Conservation (phyloP, 2,888 invertebrate genomes). For the Acheta domesticus region DNA sequence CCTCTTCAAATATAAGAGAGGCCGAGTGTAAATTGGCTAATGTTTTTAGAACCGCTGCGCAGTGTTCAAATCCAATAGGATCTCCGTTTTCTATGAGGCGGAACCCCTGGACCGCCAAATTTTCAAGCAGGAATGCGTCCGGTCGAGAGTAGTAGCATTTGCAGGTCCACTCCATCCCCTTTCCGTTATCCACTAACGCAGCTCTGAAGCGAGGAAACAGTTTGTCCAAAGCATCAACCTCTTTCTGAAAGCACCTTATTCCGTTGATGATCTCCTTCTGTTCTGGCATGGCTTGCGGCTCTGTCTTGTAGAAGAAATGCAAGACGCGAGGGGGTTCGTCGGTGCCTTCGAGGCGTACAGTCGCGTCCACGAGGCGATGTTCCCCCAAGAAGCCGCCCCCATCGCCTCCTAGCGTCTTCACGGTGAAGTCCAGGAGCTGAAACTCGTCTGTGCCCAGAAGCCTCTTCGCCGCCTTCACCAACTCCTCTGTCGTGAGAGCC, state of each 20-base stretch:
- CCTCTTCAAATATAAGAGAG: neutral
- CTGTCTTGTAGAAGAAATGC: neutral
- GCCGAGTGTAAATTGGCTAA: slow-evolving; percentile 12
- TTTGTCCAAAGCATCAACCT: neutral
- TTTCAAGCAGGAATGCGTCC: neutral
- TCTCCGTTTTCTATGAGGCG: neutral
- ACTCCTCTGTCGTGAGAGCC: neutral
- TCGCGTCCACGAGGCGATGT: neutral
- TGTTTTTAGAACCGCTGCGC: slow-evolving; percentile 11
- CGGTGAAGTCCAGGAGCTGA: neutral
- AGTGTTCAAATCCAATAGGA: slow-evolving; percentile 19
- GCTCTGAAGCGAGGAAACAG: neutral
- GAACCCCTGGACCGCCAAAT: neutral
- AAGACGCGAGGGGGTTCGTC: neutral
- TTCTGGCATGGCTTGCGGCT: neutral
- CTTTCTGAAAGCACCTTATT: neutral
- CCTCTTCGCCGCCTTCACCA: neutral
- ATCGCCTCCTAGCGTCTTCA: neutral
- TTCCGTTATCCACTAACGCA: neutral
- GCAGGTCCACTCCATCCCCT: neutral
- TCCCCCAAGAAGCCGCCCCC: neutral
- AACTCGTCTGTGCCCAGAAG: neutral
- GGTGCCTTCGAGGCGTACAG: neutral
- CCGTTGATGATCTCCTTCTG: neutral
- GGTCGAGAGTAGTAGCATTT: neutral